A percentile compares a stretch with the other conserved stretches of the same genome.
These are phyloP conservation scores for Sinohyriopsis cumingii DNA, from an alignment of 2,888 invertebrate species.

Conservation along the genomic window DNA sequence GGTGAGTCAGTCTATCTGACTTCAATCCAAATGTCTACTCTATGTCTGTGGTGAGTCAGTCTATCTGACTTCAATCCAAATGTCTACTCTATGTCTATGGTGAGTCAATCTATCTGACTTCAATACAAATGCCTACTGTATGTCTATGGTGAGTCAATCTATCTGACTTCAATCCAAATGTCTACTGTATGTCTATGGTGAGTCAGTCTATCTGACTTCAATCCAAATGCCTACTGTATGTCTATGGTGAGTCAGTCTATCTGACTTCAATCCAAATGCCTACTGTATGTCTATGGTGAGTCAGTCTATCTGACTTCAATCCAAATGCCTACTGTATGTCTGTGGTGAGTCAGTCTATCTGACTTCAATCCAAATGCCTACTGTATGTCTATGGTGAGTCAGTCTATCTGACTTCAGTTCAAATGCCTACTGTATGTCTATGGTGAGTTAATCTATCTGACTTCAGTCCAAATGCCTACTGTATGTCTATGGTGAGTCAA, in stretches of 20 bases:
- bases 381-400: constrained; percentile 76
- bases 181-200: constrained; percentile 77
- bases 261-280: constrained; percentile 79
- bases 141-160: constrained; percentile 75
- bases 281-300: constrained; percentile 77
- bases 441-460: constrained; percentile 75
- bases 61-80: constrained; percentile 78
- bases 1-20: constrained; percentile 69
- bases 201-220: constrained; percentile 73
- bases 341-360: constrained; percentile 73
- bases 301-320: constrained; percentile 74
- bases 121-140: constrained; percentile 79
- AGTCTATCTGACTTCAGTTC: constrained; percentile 76
- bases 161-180: constrained; percentile 78
- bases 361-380: constrained; percentile 79
- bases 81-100: constrained; percentile 74
- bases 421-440: constrained; percentile 77
- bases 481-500: constrained; percentile 75
- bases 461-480: constrained; percentile 79
- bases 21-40: no score
- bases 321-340: constrained; percentile 78
- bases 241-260: constrained; percentile 74
- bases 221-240: constrained; percentile 78
- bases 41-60: no score
- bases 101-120: constrained; percentile 78